phyloP scores from a whole-genome alignment of 2,888 invertebrate genomes.

The Dryococelus australis region DNA sequence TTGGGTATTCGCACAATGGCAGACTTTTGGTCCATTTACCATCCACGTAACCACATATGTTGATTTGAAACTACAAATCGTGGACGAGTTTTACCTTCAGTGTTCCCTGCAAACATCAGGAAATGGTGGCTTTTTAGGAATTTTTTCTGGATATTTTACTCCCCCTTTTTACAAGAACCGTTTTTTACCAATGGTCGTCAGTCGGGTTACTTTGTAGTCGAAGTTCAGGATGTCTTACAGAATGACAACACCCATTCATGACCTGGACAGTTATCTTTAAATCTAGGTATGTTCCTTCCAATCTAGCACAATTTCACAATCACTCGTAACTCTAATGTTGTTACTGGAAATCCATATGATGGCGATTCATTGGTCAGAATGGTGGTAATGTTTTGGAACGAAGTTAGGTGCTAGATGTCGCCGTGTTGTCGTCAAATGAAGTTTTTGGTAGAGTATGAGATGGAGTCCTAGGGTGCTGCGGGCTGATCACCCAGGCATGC shows the following conservation, averaged over 20 bases:
- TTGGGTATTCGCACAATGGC: slow-evolving; percentile 52
- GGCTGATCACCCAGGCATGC: no score
- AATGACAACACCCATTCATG: slow-evolving; percentile 48
- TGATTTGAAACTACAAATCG: slow-evolving; percentile 58
- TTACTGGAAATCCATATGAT: slow-evolving; percentile 50
- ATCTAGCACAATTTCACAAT: slow-evolving; percentile 44
- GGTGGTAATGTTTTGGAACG: no score
- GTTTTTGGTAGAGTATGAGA: no score
- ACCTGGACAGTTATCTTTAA: slow-evolving; percentile 35
- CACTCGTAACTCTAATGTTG: slow-evolving; percentile 43
- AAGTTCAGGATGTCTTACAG: slow-evolving; percentile 40
- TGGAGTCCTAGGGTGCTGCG: no score
- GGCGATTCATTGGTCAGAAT: no score
- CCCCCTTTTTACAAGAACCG: slow-evolving; percentile 50
- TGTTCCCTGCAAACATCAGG: slow-evolving; percentile 56
- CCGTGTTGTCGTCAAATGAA: no score
- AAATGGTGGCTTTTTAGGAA: slow-evolving; percentile 53
- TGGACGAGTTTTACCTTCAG: slow-evolving; percentile 55
- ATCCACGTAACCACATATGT: no score
- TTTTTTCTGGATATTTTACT: slow-evolving; percentile 55
- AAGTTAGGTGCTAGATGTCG: no score
- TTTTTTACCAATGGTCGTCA: slow-evolving; percentile 52
- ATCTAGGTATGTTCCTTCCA: slow-evolving; percentile 43
- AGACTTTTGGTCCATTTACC: slow-evolving; percentile 58
- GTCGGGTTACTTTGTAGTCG: slow-evolving; percentile 50